These are phyloP conservation scores for Scomber scombrus DNA, from an alignment of 2,113 vertebrate species.

Conservation along the genomic window DNA sequence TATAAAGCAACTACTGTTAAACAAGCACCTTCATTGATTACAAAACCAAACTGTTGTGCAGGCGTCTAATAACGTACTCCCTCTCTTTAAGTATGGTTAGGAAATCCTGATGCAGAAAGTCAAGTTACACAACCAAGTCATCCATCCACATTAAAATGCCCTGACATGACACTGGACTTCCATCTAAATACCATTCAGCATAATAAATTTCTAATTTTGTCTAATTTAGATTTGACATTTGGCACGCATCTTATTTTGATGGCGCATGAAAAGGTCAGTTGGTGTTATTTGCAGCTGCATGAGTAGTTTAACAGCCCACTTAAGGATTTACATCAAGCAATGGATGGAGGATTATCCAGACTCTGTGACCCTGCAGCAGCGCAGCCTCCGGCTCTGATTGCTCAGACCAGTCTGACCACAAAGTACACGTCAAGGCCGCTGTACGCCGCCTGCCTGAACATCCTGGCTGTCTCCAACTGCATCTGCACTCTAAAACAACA, in stretches of 20 bases:
- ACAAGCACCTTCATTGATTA: conserved; percentile 74
- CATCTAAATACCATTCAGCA: neutral
- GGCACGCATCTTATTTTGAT: conserved; percentile 4
- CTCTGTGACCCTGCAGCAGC: conserved; percentile 32
- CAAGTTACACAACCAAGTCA: neutral
- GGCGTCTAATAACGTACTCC: neutral
- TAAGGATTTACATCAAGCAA: conserved; percentile 35
- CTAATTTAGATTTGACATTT: conserved; percentile 5
- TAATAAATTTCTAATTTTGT: neutral
- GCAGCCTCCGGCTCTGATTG: conserved; percentile 15
- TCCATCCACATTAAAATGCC: neutral
- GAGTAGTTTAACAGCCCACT: conserved; percentile 47
- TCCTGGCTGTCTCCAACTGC: conserved; percentile 13
- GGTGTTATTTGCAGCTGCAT: conserved; percentile 51
- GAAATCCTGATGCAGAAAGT: neutral
- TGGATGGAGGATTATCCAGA: conserved; percentile 17
- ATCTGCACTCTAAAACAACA: neutral
- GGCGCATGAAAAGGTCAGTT: conserved; percentile 47
- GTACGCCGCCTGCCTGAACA: neutral
- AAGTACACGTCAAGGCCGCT: conserved; percentile 1
- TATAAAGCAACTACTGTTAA: conserved; percentile 71
- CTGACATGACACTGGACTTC: neutral
- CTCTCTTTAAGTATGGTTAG: neutral
- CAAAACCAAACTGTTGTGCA: neutral
- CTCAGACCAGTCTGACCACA: conserved; percentile 45